Evolutionary conservation across 2,113 vertebrate species (phyloP).

Genomic region (Tetraodon nigroviridis): DNA sequence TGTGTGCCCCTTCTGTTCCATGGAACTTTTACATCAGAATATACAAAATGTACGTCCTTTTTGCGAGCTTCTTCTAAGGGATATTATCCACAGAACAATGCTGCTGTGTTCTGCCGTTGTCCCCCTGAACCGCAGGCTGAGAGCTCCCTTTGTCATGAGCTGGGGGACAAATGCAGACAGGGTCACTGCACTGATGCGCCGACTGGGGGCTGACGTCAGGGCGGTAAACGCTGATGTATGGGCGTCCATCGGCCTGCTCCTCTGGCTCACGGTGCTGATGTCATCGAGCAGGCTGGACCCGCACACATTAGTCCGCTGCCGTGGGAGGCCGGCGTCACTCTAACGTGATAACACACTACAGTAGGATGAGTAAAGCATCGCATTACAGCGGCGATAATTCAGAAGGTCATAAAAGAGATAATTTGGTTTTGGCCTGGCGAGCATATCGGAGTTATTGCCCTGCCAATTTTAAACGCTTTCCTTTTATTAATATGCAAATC

Average conservation of each 20-base stretch:
- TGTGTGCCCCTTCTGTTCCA: background rate
- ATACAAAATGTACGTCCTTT: conserved; percentile 3
- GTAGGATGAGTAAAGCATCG: conserved; percentile 46
- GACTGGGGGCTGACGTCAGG: conserved; percentile 56
- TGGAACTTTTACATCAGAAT: too few species aligned
- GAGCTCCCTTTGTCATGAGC: conserved; percentile 61
- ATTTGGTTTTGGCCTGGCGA: conserved; percentile 43
- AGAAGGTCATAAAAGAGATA: conserved; percentile 54
- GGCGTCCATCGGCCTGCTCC: conserved; percentile 44
- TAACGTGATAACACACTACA: conserved; percentile 38
- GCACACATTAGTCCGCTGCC: conserved; percentile 51
- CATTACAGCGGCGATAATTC: conserved; percentile 50
- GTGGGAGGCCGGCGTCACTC: conserved; percentile 45
- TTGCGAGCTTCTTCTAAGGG: conserved; percentile 16
- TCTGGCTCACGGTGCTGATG: conserved; percentile 56
- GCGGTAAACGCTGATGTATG: conserved; percentile 53
- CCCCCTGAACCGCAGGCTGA: conserved; percentile 33
- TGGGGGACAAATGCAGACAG: conserved; percentile 49
- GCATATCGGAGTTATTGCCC: conserved; percentile 29
- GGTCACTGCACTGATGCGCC: conserved; percentile 35
- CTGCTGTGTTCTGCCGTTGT: conserved; percentile 37
- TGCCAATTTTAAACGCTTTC: background rate
- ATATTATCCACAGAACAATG: conserved; percentile 53
- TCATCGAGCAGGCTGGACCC: conserved; percentile 46
- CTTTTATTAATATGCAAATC: conserved; percentile 20